Base-by-base conservation (phyloP, 2,113 vertebrate species). In the Heptranchias perlo region DNA sequence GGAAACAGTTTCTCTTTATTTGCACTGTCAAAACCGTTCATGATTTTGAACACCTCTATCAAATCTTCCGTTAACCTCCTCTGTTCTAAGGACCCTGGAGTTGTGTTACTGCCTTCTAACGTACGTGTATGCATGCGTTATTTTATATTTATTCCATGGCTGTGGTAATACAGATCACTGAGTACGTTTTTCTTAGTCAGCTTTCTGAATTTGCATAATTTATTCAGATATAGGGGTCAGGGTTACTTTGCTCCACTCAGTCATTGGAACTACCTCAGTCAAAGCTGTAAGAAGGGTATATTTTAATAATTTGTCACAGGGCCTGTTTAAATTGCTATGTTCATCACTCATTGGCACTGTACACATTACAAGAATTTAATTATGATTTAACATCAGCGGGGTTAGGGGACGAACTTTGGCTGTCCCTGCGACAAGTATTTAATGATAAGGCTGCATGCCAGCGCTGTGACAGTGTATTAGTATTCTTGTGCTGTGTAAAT, bases 241-340 rank as follows among this genome's bases (percentile, higher is more conserved):
- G 61, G 92, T 94, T 64, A 94, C 61, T 94, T 64, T 94, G 39
- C 92, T 94, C 44, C 94, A 95, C 21, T 95, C 94, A 49, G 94
- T 69, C 64, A 31, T n/a, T 28, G 4, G 64, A 95, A 69, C 25
- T 31, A 49, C 64, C 64, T 47, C 47, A 94, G 62, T 67, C 92
- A 47, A 64, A 64, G 92, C 62, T 64, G 39, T 67, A 28, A 65
- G 92, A 44, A 94, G n/a, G n/a, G 39, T 65, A 67, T 67, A 94
- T 65, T 67, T 94, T 94, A 94, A 94, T 94, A 94, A 94, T 67
- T 67, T 65, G 61, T 94, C 92, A 94, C 18, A 94, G 61, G 92
- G 92, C 62, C 62, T 39, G 62, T 94, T 44, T 94, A 65, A 94
- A 94, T 65, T 94, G 62, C 62, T 65, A 93, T 44, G 16, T 11